A percentile compares a stretch with the other conserved stretches of the same genome.
Conservation (phyloP, 2,797 vertebrate genomes). For the Mormyrops attenuatus region DNA sequence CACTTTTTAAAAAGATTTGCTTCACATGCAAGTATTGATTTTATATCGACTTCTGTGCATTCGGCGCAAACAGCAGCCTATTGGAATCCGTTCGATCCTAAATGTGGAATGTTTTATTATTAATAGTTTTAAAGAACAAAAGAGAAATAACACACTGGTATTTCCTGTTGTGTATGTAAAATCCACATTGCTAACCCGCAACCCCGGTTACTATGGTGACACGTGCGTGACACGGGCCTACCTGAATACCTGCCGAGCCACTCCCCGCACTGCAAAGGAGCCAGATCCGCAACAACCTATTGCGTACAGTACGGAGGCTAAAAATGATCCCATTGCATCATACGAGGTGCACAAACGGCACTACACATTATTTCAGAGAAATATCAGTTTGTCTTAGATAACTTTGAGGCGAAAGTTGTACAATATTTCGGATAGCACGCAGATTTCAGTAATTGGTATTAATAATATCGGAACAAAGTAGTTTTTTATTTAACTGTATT, state of each 20-base stretch:
- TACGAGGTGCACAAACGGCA: not conserved
- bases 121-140: constrained; percentile 24
- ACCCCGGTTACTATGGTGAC: constrained; percentile 44
- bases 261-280: constrained; percentile 40
- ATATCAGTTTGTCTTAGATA: not conserved
- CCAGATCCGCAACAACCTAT: not conserved
- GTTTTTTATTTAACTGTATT: not conserved
- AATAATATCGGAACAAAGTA: not conserved
- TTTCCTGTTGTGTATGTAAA: constrained; percentile 37
- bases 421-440: not conserved
- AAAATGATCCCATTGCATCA: not conserved
- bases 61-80: not conserved
- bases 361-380: not conserved
- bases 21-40: not conserved
- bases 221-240: constrained; percentile 38
- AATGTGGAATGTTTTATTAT: not conserved
- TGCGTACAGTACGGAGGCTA: not conserved
- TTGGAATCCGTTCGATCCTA: not conserved
- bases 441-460: not conserved
- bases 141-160: constrained; percentile 25
- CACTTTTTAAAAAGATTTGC: not conserved
- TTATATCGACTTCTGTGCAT: not conserved
- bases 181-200: constrained; percentile 28
- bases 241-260: constrained; percentile 48
- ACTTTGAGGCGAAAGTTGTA: not conserved